Evolutionary conservation across 2,113 vertebrate species (phyloP), one percentile per base, ranked within the genome.

Genomic region (Seriola dumerili): DNA sequence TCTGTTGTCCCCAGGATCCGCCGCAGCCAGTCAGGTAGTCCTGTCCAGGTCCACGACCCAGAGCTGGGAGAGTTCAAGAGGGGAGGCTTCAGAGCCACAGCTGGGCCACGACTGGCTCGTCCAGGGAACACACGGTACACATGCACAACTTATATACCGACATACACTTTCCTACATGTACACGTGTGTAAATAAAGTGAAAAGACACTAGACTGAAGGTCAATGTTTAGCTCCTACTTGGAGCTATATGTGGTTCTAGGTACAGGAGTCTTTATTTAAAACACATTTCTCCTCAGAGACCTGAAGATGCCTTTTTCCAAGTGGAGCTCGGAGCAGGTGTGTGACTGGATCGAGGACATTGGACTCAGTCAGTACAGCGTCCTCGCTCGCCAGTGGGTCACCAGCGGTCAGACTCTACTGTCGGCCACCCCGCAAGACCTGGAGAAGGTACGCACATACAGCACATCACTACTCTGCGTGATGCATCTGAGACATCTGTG

Each of bases 11-110:
- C 5, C 76, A 99, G 98, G 93, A 97, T 99, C 72, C 95, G 97
- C 68, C 97, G 98, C 92, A 99, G 97, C 59, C 98, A 99, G 84
- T 99, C 98, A 1, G 97, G 98, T 54, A 97, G 97, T 85, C 97
- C 98, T 11, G 88, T 92, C 59, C 97, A 97, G 84, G 93, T 95
- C 14, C 96, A 97, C 5, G 95, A 95, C 9, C 92, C 96, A 1
- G 97, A 97, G 3, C 83, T 96, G 44, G 95, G 93, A 0, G 97
- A 99, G 79, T 99, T 99, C 72, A 96, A 95, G 73, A 96, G 98
- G 91, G 97, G 98, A 0, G 98, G 97, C 0, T 95, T 97, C 66
- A 96, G 98, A 62, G 96, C 97, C 0, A 99, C 98, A 1, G 97
- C 98, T 1, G 97, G 97, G 21, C 97, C 98, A 8, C 95, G 97